phyloP scores from a whole-genome alignment of 2,888 invertebrate genomes.

The Parnassius orleans region DNA sequence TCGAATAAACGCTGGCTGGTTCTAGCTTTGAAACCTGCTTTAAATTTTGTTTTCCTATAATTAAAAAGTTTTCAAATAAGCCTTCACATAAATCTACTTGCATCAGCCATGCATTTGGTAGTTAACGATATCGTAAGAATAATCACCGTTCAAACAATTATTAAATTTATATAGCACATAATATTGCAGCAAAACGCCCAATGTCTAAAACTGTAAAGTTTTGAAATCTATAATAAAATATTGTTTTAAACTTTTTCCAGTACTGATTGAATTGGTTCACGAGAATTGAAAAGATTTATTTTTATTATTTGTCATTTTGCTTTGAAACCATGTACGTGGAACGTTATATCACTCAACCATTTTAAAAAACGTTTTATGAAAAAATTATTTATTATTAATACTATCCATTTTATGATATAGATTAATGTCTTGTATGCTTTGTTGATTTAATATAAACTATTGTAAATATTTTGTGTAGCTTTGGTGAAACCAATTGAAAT shows the following conservation, averaged over 20 bases:
- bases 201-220: neutral
- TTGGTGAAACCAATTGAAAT: no score
- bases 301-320: conserved; percentile 6
- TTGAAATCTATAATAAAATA: neutral
- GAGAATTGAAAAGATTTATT: conserved; percentile 15
- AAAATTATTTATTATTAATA: no score
- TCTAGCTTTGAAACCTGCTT: conserved; percentile 8
- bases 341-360: conserved; percentile 3
- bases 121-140: no score
- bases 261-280: conserved; percentile 8
- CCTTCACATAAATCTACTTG: no score
- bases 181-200: neutral
- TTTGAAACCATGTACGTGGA: neutral
- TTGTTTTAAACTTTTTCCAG: conserved; percentile 12
- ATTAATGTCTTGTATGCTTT: no score
- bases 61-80: conserved; percentile 17
- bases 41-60: conserved; percentile 20
- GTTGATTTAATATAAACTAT: no score
- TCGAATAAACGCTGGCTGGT: conserved; percentile 8
- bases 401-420: no score
- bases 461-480: no score
- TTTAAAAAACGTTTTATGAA: no score
- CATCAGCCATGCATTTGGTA: no score
- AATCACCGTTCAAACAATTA: no score
- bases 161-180: neutral